Conservation (phyloP, 1,140 invertebrate species). For the Pemphigus obesinymphae region DNA sequence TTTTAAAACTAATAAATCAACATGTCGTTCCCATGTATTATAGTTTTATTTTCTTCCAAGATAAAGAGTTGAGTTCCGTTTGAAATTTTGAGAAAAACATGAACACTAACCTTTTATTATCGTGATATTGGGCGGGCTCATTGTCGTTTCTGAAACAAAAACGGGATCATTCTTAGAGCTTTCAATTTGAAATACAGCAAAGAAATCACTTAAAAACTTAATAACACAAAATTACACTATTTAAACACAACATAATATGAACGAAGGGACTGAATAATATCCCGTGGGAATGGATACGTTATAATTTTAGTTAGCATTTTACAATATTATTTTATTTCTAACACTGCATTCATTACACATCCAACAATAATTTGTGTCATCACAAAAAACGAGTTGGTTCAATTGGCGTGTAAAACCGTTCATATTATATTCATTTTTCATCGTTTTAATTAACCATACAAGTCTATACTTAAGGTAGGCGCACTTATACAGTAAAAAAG, state of each 20-base stretch:
- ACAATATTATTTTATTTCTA: not conserved
- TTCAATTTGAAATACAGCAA: conserved; percentile 36
- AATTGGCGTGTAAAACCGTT: not conserved
- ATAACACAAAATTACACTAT: not conserved
- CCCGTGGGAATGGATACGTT: not conserved
- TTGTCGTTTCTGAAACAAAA: conserved; percentile 42
- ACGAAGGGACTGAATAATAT: not conserved
- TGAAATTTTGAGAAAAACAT: conserved; percentile 36
- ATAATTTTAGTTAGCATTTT: not conserved
- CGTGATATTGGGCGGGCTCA: conserved; percentile 40
- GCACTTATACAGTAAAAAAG: not conserved
- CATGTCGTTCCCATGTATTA: not conserved
- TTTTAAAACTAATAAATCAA: conserved; percentile 9
- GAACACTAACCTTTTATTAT: conserved; percentile 42
- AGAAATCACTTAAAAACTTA: conserved; percentile 20
- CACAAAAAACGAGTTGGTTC: not conserved
- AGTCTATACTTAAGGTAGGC: not conserved
- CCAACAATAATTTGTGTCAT: not conserved
- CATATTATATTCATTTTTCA: not conserved
- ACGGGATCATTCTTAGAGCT: conserved; percentile 40
- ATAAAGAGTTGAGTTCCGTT: conserved; percentile 10
- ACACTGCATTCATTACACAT: not conserved
- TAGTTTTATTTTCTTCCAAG: not conserved
- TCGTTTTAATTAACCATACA: not conserved
- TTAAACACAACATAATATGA: not conserved